These are phyloP conservation scores for Ceratina australensis DNA, from an alignment of 1,140 invertebrate species.

Conservation along the genomic window DNA sequence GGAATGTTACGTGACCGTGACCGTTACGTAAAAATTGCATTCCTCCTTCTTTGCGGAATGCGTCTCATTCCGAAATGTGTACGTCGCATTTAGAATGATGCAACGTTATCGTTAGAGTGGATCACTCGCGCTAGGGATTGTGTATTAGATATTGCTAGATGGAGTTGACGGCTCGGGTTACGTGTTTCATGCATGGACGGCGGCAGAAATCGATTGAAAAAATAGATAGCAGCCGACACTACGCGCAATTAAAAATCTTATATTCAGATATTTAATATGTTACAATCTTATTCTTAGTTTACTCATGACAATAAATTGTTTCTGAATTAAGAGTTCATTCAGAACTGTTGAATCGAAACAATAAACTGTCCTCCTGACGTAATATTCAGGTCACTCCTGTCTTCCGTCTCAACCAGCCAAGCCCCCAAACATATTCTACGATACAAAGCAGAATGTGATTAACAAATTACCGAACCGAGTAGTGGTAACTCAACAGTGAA, in stretches of 20 bases:
- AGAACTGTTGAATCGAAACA: constrained; percentile 1
- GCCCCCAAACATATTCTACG: background rate
- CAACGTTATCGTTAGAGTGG: constrained; percentile 26
- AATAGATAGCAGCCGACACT: background rate
- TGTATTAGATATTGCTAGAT: constrained; percentile 15
- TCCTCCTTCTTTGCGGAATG: background rate
- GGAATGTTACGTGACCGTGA: background rate
- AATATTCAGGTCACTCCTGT: background rate
- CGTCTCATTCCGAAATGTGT: background rate
- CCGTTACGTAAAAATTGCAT: constrained; percentile 14
- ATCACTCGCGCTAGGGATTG: background rate
- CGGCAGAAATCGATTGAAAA: background rate
- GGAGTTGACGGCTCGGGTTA: constrained; percentile 30
- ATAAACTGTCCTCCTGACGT: background rate
- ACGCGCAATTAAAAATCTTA: background rate
- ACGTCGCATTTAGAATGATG: background rate
- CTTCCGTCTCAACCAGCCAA: background rate
- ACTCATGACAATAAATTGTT: background rate
- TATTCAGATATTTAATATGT: background rate
- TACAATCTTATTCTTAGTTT: background rate
- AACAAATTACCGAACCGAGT: background rate
- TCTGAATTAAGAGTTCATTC: too few species aligned
- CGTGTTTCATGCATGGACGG: background rate
- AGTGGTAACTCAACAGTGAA: background rate
- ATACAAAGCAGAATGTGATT: constrained; percentile 15